Conservation (phyloP, 2,797 vertebrate species). For the Prunella strophiata region DNA sequence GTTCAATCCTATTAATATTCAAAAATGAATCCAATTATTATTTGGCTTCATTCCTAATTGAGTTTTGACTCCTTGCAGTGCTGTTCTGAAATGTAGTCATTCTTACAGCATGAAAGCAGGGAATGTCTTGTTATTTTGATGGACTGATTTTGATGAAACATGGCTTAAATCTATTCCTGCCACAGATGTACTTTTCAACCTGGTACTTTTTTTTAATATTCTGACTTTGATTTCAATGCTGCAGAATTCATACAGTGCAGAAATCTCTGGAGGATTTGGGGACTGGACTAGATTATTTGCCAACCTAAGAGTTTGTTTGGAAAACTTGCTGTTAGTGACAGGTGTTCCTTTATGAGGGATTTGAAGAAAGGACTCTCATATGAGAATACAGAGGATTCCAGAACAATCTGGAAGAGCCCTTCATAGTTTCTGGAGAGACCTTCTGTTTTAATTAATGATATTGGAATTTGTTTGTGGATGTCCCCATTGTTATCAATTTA, state of each 20-base stretch:
- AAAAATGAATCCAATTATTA: constrained; percentile 6
- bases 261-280: neutral
- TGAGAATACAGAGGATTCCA: neutral
- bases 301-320: neutral
- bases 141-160: constrained; percentile 2
- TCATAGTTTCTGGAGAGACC: neutral
- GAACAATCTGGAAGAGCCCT: neutral
- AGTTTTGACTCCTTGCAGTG: neutral
- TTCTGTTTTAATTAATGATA: neutral
- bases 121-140: neutral
- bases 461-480: accelerated
- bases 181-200: constrained; percentile 15
- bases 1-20: neutral
- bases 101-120: neutral
- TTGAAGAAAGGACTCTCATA: neutral
- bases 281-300: constrained; percentile 17
- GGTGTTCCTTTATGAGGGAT: neutral
- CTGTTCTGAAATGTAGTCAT: neutral
- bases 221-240: constrained; percentile 22
- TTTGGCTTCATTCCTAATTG: constrained; percentile 23
- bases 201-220: constrained; percentile 23
- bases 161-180: constrained; percentile 2
- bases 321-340: neutral
- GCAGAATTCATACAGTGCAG: neutral
- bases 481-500: neutral